phyloP scores from a whole-genome alignment of 1,140 invertebrate genomes.

The Hermatobates lingyangjiaoensis region DNA sequence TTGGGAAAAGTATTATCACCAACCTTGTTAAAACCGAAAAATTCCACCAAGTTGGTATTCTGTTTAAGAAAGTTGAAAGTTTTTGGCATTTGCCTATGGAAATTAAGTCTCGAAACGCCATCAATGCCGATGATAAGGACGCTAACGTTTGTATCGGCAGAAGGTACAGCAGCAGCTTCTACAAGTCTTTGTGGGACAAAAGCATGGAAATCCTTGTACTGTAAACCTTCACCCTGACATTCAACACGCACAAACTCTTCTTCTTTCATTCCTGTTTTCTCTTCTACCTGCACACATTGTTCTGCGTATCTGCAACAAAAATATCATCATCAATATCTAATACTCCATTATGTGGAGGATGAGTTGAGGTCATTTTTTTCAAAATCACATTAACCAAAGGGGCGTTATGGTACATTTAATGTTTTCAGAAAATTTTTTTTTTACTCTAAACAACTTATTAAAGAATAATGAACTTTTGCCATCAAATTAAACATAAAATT shows the following conservation, averaged over 20 bases:
- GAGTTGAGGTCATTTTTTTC: too few species aligned
- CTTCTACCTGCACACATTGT: slow-evolving; percentile 13
- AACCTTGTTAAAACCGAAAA: slow-evolving; percentile 26
- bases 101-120: slow-evolving; percentile 35
- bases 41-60: slow-evolving; percentile 22
- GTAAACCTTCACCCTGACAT: slow-evolving; percentile 6
- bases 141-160: slow-evolving; percentile 9
- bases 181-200: slow-evolving; percentile 16
- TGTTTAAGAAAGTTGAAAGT: slow-evolving; percentile 26
- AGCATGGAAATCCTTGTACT: slow-evolving; percentile 21
- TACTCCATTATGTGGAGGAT: too few species aligned
- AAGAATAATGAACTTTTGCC: too few species aligned
- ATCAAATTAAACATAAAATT: too few species aligned
- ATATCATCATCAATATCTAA: too few species aligned
- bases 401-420: too few species aligned
- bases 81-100: slow-evolving; percentile 31
- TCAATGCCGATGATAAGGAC: slow-evolving; percentile 58
- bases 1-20: slow-evolving; percentile 29
- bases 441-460: too few species aligned
- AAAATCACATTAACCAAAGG: too few species aligned
- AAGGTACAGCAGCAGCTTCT: background rate
- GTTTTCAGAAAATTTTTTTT: too few species aligned
- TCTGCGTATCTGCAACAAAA: slow-evolving; percentile 14
- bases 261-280: slow-evolving; percentile 6
- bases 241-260: slow-evolving; percentile 18